A percentile compares a stretch with the other conserved stretches of the same genome.
These are phyloP conservation scores for Engraulis encrasicolus DNA, from an alignment of 2,113 vertebrate genomes.

Conservation along the genomic window DNA sequence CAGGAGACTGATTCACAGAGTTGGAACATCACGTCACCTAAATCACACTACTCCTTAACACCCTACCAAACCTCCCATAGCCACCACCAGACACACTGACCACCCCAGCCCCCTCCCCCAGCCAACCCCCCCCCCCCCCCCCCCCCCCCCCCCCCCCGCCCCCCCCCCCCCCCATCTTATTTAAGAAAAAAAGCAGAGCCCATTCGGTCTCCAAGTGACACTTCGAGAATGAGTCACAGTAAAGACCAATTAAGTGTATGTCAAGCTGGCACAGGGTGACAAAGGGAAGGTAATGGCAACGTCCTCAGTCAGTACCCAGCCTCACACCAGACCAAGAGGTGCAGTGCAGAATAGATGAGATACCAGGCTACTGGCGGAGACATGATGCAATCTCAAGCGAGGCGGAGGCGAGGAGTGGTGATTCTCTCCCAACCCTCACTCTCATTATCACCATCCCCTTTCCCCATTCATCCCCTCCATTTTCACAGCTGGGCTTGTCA, in stretches of 20 bases:
- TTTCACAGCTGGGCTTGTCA: not conserved
- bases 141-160: no score
- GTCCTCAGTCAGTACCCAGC: not conserved
- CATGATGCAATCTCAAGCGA: not conserved
- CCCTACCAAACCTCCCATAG: slow-evolving; percentile 37
- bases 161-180: slow-evolving; percentile 51
- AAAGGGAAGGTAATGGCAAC: not conserved
- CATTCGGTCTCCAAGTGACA: slow-evolving; percentile 60
- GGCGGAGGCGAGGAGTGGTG: no score
- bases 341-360: not conserved
- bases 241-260: slow-evolving; percentile 34
- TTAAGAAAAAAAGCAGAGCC: slow-evolving; percentile 53
- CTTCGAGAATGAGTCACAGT: slow-evolving; percentile 52
- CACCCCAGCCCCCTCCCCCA: no score
- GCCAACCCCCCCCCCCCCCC: no score
- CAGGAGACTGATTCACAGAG: slow-evolving; percentile 31
- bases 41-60: slow-evolving; percentile 56
- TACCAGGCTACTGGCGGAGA: not conserved
- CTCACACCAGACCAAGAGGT: not conserved
- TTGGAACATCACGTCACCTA: slow-evolving; percentile 34
- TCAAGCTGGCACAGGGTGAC: slow-evolving; percentile 40
- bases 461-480: not conserved
- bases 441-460: no score
- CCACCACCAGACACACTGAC: no score
- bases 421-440: no score